Base-by-base conservation (phyloP, 2,888 invertebrate species). In the Melipona bicolor region DNA sequence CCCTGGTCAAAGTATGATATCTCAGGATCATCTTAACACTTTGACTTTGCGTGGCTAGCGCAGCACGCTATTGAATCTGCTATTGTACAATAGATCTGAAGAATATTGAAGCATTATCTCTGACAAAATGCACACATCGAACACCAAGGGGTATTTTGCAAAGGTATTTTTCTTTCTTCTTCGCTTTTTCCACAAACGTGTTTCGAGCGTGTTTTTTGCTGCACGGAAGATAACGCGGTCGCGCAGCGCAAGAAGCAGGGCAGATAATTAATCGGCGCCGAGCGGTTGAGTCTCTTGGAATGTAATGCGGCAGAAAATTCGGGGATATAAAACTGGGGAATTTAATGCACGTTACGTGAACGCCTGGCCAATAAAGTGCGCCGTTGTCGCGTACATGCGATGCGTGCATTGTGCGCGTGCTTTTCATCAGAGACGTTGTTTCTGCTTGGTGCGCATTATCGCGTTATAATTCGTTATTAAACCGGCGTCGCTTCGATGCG, bases 311-410 rank as follows among this genome's bases (percentile, higher is more conserved):
- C 59, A 19, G 64, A 56, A 73, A 70, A 77, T 77, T 83, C 59
- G 81, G 50, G 56, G 72, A 69, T 68, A 72, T 69, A 79, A 83
- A 83, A 72, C 59, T 56, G 68, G 3, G 24, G 64, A 75, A 76
- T 83, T 78, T 72, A 83, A 83, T 74, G 74, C 50, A 62, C 32
- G 77, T 54, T 65, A 61, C 69, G 52, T 36, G 72, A 77, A 54
- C 50, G n/a, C 50, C 4, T 43, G 56, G 17, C 69, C 72, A 69
- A 81, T 81, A 81, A 81, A 81, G 36, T 59, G 64, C 21, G 27
- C 32, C 9, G 68, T 62, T 70, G 21, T 59, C 5, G 21, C 72
- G 27, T 72, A 62, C 56, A 76, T 62, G 62, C 24, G 19, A 50
- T 17, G 24, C 64, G 56, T 82, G 64, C 80, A 79, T 75, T 68